Evolutionary conservation across 2,113 vertebrate genomes (phyloP), one percentile per base, ranked within the genome.

Genomic region (Aegotheles bennettii): DNA sequence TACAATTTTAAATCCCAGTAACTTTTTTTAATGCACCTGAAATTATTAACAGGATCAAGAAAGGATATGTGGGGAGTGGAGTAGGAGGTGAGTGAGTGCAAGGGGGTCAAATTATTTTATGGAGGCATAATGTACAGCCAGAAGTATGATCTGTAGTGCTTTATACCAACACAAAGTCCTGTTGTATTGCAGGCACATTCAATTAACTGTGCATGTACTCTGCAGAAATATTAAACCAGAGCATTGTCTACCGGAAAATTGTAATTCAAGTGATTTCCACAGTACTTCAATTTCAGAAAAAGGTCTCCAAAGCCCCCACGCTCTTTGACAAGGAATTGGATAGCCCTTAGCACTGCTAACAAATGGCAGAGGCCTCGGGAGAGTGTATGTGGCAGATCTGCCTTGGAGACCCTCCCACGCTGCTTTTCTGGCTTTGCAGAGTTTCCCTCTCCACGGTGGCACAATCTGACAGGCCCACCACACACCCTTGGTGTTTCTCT

Each of bases 21-120:
- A 50, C n/a, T 38, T 81, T 96, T 97, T 94, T 86, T 76, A 63
- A 94, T n/a, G 73, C 28, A 48, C 18, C 59, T 83, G 63, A 95
- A 96, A 90, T 79, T 86, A 84, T 48, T 91, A 91, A 76, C n/a
- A 86, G 57, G 57, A 95, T 88, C 7, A 74, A 97, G 83, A 83
- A 57, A n/a, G 40, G 47, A 2, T 71, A 78, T 10, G 10, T 40
- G n/a, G 12, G 77, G 42, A 59, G 51, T 57, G 31, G 29, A 13
- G 28, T 57, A 33, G 24, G 4, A 42, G 11, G 6, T 57, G 42
- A 60, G 19, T 45, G 28, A 78, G 63, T 33, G 24, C 31, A 25
- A 75, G 54, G 9, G 53, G 56, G 65, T 61, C 13, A 16, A 67
- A 84, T 92, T 89, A 87, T 70, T 85, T 93, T 84, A 90, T 95